phyloP scores from a whole-genome alignment of 2,888 invertebrate genomes.

The Rhagonycha lutea region DNA sequence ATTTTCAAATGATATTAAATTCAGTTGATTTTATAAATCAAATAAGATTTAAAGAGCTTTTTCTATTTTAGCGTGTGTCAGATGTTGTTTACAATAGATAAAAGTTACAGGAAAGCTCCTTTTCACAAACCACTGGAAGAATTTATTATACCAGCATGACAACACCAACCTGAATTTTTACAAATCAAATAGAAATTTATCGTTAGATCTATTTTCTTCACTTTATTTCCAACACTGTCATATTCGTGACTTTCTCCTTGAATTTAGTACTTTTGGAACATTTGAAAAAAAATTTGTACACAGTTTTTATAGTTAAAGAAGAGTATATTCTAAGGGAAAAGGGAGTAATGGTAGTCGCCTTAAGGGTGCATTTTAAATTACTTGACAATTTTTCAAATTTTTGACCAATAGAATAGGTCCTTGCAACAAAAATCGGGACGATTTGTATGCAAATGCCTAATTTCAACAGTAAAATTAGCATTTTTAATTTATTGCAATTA shows the following conservation, averaged over 20 bases:
- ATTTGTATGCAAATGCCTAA: no score
- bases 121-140: not conserved
- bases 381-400: no score
- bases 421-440: no score
- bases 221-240: not conserved
- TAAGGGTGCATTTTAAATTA: no score
- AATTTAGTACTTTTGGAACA: not conserved
- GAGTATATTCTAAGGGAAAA: no score
- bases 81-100: not conserved
- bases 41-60: not conserved
- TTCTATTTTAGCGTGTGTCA: not conserved
- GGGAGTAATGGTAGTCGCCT: no score
- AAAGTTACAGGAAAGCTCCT: not conserved
- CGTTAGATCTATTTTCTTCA: not conserved
- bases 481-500: no score
- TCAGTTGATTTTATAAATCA: not conserved
- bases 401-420: no score
- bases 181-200: not conserved
- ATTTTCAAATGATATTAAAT: not conserved
- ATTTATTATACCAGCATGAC: not conserved
- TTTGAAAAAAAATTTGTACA: not conserved
- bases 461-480: no score
- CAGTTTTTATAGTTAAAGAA: not conserved
- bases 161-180: not conserved
- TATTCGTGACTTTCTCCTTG: not conserved